Base-by-base conservation (phyloP, 1,140 invertebrate species). In the Globodera rostochiensis region DNA sequence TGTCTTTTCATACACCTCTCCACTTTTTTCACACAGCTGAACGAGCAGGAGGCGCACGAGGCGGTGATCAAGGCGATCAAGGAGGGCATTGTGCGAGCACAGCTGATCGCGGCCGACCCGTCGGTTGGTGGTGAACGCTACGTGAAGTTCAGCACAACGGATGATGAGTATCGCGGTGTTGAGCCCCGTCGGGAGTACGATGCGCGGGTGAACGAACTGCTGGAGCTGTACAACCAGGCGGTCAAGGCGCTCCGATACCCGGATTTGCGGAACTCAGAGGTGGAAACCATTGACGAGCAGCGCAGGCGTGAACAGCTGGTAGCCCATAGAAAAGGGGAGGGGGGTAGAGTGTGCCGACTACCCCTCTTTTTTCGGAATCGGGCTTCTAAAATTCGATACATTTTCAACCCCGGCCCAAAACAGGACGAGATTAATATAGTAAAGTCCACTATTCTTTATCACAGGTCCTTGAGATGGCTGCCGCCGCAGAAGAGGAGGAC, bases 61-160 rank as follows among this genome's bases (percentile, higher is more conserved):
- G 98, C 99, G 90, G 96, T 99, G 0, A 96, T 97, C 0, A 99
- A 99, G 92, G 97, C 97, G n/a, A 99, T 99, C 79, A 92, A 96
- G 74, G 98, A 99, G 92, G 96, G 96, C 73, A 97, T 98, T 1
- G 98, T 99, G 90, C 96, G 99, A 91, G 98, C 97, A 0, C 96
- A 93, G 0, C 93, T 99, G 82, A 80, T 87, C 6, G 66, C 76
- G 7, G 87, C 75, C 49, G 88, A 89, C 70, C 74, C 78, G 95
- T 98, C 91, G 66, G 53, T 70, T 95, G 97, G 81, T 81, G 95
- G 96, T 90, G 94, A 94, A 83, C 95, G 96, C 21, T 98, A 95
- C 87, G 97, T 99, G 93, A 94, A 96, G 82, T 98, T 96, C 86
- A 98, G 97, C 89, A 84, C 88, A 25, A 80, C 82, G 3, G 81